A percentile compares a stretch with the other conserved stretches of the same genome.
These are phyloP conservation scores for Sphyrna mokarran DNA, from an alignment of 2,113 vertebrate genomes.

Conservation along the genomic window DNA sequence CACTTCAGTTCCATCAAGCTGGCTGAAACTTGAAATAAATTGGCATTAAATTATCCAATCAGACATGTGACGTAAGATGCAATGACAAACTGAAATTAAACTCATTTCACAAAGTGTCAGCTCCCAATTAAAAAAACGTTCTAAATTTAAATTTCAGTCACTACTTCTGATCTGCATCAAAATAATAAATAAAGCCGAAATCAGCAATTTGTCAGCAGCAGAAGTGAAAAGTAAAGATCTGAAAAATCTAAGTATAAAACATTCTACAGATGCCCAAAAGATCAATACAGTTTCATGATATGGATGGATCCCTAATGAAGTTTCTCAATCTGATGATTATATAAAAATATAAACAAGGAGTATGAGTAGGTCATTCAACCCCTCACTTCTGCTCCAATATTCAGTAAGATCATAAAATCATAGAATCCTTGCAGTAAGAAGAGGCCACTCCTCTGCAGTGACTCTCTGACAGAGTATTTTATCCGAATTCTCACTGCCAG, in stretches of 20 bases:
- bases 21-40: slow-evolving; percentile 29
- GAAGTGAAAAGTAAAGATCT: too few species aligned
- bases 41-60: slow-evolving; percentile 33
- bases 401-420: too few species aligned
- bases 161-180: neutral
- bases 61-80: slow-evolving; percentile 15
- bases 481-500: too few species aligned
- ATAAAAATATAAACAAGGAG: too few species aligned
- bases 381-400: too few species aligned
- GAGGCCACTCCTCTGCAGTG: too few species aligned
- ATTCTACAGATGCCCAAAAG: neutral
- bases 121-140: neutral
- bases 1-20: slow-evolving; percentile 18
- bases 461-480: too few species aligned
- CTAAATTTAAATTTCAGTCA: slow-evolving; percentile 3
- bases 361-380: too few species aligned
- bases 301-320: neutral
- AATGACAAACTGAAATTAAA: neutral
- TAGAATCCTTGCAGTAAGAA: too few species aligned
- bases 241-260: neutral
- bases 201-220: neutral
- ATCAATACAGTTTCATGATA: neutral
- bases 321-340: neutral
- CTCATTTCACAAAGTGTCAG: neutral
- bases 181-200: neutral